A percentile compares a stretch with the other conserved stretches of the same genome.
These are phyloP conservation scores for Colaptes auratus DNA, from an alignment of 2,113 vertebrate genomes.

Conservation along the genomic window DNA sequence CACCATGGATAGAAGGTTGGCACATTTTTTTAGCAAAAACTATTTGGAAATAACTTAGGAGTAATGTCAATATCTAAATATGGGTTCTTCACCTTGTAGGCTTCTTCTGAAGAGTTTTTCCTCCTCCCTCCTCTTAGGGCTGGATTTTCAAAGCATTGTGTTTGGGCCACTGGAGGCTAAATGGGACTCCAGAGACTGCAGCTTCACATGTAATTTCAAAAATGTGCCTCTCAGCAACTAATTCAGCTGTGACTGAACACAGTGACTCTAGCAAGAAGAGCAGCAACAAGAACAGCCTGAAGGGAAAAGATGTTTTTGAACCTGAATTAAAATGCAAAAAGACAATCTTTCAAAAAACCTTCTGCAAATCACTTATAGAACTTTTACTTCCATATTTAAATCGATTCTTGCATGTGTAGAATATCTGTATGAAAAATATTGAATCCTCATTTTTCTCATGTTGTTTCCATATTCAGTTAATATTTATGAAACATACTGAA, in stretches of 20 bases:
- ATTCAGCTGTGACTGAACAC: not conserved
- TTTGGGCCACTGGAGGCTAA: not conserved
- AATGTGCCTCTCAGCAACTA: not conserved
- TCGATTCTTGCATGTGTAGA: not conserved
- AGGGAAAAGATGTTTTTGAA: constrained; percentile 9
- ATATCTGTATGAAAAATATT: not conserved
- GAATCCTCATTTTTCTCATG: not conserved
- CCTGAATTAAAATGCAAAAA: not conserved
- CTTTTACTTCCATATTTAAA: not conserved
- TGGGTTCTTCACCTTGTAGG: fast-evolving
- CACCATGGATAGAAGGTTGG: fast-evolving
- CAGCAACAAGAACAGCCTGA: not conserved
- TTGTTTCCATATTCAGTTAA: not conserved
- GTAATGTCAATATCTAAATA: not conserved
- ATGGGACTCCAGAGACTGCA: not conserved
- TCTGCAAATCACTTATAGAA: not conserved
- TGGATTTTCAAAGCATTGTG: constrained; percentile 38
- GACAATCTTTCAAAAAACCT: not conserved
- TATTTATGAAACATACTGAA: not conserved
- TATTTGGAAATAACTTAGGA: not conserved
- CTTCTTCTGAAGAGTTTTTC: not conserved
- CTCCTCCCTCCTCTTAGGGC: not conserved
- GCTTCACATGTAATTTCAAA: not conserved
- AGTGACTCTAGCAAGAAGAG: not conserved
- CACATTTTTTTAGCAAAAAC: not conserved